phyloP scores from a whole-genome alignment of 1,140 invertebrate genomes.

The Leptoteleia sp. region DNA sequence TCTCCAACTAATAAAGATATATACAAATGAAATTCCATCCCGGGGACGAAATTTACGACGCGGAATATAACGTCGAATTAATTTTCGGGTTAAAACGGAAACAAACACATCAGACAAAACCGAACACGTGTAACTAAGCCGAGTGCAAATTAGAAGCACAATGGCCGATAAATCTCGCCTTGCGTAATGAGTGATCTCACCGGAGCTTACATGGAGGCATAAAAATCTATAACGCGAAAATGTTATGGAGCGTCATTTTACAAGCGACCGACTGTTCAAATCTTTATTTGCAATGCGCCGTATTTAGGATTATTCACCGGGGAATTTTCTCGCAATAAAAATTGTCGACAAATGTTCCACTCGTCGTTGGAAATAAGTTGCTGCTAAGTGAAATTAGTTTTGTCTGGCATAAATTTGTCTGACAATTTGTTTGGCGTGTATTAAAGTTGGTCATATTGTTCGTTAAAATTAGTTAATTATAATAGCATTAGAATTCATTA shows the following conservation, averaged over 20 bases:
- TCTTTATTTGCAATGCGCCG: constrained; percentile 46
- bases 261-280: constrained; percentile 27
- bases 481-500: no score
- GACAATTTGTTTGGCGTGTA: no score
- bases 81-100: constrained; percentile 1
- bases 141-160: constrained; percentile 25
- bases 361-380: no score
- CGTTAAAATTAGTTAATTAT: no score
- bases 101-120: constrained; percentile 6
- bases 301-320: constrained; percentile 45
- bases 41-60: constrained; percentile 7
- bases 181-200: constrained; percentile 27
- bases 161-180: constrained; percentile 28
- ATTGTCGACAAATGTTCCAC: no score
- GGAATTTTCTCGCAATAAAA: no score
- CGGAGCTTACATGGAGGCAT: constrained; percentile 25
- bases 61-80: not conserved
- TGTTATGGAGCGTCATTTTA: constrained; percentile 45
- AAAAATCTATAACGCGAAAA: constrained; percentile 51
- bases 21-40: not conserved
- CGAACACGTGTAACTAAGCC: constrained; percentile 5
- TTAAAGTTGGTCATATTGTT: no score
- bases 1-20: not conserved
- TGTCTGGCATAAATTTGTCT: no score
- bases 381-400: no score